Evolutionary conservation across 2,888 invertebrate species (phyloP).

Genomic region (Furcula furcula): DNA sequence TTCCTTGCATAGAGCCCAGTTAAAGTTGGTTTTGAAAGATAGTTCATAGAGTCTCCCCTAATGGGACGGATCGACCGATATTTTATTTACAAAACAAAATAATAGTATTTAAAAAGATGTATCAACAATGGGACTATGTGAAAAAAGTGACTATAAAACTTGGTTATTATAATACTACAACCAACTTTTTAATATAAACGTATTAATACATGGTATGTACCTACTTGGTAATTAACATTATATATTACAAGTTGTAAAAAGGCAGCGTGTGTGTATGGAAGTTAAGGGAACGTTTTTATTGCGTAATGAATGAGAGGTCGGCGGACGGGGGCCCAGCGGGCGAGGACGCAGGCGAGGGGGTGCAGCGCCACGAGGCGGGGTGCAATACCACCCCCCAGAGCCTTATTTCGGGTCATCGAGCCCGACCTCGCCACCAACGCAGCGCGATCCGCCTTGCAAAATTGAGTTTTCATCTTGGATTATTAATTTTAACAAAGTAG

Average conservation of each 20-base stretch:
- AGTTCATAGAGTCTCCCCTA: no score
- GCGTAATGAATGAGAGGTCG: conserved; percentile 80
- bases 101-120: no score
- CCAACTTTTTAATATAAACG: no score
- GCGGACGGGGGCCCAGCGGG: conserved; percentile 52
- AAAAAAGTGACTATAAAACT: no score
- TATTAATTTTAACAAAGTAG: conserved; percentile 59
- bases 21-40: no score
- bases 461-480: conserved; percentile 70
- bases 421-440: conserved; percentile 66
- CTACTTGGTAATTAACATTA: conserved; percentile 13
- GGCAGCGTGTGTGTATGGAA: conserved; percentile 40
- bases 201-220: no score
- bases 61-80: no score
- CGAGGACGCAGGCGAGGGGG: conserved; percentile 35
- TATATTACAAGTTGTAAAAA: conserved; percentile 20
- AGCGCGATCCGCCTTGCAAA: conserved; percentile 67
- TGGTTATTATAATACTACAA: no score
- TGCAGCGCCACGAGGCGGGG: conserved; percentile 40
- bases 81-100: no score
- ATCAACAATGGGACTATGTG: no score
- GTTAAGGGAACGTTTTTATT: conserved; percentile 73
- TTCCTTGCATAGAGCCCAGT: no score
- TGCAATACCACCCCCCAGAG: conserved; percentile 65
- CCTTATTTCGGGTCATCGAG: conserved; percentile 81